These are phyloP conservation scores for Ispidina lecontei DNA, from an alignment of 2,797 vertebrate genomes.

Conservation along the genomic window DNA sequence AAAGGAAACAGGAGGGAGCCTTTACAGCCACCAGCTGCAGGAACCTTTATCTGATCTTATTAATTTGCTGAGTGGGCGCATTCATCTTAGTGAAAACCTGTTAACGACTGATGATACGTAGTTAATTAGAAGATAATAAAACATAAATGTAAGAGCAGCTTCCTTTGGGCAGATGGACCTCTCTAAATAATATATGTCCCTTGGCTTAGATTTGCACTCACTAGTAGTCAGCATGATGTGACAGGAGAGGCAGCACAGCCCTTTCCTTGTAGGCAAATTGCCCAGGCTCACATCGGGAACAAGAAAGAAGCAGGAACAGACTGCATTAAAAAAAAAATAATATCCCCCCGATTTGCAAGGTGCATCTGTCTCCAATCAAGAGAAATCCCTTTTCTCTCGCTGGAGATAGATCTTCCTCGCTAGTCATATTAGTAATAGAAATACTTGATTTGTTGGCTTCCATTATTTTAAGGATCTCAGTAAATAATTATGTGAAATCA, in stretches of 20 bases:
- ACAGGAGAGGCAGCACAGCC: neutral
- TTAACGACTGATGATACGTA: neutral
- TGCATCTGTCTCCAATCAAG: neutral
- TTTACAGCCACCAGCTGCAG: neutral
- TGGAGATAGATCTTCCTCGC: neutral
- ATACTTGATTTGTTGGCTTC: neutral
- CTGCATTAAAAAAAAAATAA: neutral
- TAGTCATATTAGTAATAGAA: neutral
- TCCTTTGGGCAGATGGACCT: slow-evolving; percentile 41
- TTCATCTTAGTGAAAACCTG: neutral
- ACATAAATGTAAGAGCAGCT: slow-evolving; percentile 16
- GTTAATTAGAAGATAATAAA: slow-evolving; percentile 34
- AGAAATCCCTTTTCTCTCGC: neutral
- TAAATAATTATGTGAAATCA: neutral
- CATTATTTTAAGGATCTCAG: neutral
- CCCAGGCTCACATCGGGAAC: neutral
- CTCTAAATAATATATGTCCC: neutral
- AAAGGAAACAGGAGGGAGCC: neutral
- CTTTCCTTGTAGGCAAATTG: neutral
- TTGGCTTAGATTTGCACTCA: neutral
- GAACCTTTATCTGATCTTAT: neutral
- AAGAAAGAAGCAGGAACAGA: neutral
- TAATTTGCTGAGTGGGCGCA: neutral
- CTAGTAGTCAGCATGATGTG: neutral
- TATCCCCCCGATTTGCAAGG: neutral